Evolutionary conservation across 2,888 invertebrate species (phyloP), one percentile per base, ranked within the genome.

Genomic region (Rhabditoides inermis): DNA sequence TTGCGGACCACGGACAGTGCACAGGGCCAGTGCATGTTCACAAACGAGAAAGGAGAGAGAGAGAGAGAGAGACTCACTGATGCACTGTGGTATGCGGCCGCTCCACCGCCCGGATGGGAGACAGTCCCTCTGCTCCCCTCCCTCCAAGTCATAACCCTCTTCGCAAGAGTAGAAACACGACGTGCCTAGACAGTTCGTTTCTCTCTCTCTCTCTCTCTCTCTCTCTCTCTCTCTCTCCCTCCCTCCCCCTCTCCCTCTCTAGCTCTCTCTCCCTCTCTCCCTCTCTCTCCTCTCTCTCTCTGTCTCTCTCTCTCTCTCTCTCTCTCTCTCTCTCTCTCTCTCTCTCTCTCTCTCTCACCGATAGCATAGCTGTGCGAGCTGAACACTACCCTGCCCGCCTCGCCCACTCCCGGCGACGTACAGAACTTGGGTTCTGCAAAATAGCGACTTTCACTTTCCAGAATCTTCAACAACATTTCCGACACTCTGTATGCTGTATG

Each of bases 151-250:
- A 40, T 57, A 51, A 12, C 70, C 70, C 15, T 61, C 51, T 53
- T 70, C 69, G 53, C 70, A 70, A 7, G 68, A 64, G 56, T 70
- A 70, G 44, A 56, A 69, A 45, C 68, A 67, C 23, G 59, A 51
- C 1, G 70, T 70, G 39, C 70, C n/a, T n/a, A n/a, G n/a, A n/a
- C n/a, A n/a, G n/a, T n/a, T n/a, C n/a, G n/a, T n/a, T n/a, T n/a
- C n/a, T n/a, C n/a, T n/a, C n/a, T n/a, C n/a, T n/a, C n/a, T n/a
- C n/a, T n/a, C n/a, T n/a, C n/a, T n/a, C n/a, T n/a, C n/a, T n/a
- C n/a, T n/a, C n/a, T n/a, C n/a, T n/a, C n/a, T n/a, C n/a, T n/a
- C n/a, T n/a, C n/a, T n/a, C n/a, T n/a, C n/a, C n/a, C n/a, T n/a
- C n/a, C n/a, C n/a, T n/a, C n/a, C n/a, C n/a, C n/a, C n/a, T n/a